phyloP scores from a whole-genome alignment of 2,113 vertebrate genomes.

The Ibidorhyncha struthersii region DNA sequence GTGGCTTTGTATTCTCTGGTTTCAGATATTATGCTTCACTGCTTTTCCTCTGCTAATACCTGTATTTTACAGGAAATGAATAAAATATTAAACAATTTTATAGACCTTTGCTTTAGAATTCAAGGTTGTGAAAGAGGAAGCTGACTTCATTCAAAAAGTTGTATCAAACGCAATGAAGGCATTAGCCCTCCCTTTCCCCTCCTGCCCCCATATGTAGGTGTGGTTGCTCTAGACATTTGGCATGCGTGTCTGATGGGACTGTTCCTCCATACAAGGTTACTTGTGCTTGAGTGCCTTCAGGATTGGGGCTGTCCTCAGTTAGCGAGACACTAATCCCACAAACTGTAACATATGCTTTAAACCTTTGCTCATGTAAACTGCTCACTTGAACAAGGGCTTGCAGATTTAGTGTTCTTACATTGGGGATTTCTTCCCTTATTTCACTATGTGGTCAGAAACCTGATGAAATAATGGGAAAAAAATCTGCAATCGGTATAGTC shows the following conservation, averaged over 20 bases:
- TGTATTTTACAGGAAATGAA: background rate
- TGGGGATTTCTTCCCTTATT: background rate
- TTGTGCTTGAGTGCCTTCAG: background rate
- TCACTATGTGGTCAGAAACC: background rate
- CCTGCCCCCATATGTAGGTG: background rate
- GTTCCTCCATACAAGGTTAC: background rate
- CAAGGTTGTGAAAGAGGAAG: background rate
- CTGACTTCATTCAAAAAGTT: background rate
- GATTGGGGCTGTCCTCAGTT: background rate
- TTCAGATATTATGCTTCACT: background rate
- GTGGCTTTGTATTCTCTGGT: background rate
- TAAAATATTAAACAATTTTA: background rate
- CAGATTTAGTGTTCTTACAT: background rate
- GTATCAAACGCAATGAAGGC: background rate
- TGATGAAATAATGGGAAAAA: conserved; percentile 7
- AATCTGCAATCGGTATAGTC: background rate
- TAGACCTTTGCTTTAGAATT: background rate
- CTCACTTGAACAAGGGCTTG: background rate
- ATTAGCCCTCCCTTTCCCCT: background rate
- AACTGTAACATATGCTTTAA: background rate
- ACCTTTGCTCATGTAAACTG: background rate
- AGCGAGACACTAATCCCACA: background rate
- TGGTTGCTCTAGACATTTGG: background rate
- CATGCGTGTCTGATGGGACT: background rate
- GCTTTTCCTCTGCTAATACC: background rate